Conservation (phyloP, 2,888 invertebrate species). For the Sthenelais limicola region DNA sequence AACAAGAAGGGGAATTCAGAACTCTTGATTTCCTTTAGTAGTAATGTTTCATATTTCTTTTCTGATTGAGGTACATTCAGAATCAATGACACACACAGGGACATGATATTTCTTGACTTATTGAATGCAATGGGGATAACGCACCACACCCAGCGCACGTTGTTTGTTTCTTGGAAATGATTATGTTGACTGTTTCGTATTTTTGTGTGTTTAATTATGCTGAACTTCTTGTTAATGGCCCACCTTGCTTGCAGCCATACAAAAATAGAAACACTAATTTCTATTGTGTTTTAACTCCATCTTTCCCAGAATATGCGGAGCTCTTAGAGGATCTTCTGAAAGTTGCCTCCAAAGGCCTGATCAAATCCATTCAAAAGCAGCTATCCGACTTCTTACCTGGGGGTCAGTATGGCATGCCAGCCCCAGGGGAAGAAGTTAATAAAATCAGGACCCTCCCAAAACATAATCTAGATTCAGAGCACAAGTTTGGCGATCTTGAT, state of each 20-base stretch:
- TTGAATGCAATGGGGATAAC: too few species aligned
- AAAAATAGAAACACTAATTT: background rate
- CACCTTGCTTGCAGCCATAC: background rate
- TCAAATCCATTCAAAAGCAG: slow-evolving; percentile 7
- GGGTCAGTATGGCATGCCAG: background rate
- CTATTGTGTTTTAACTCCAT: background rate
- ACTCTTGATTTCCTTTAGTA: too few species aligned
- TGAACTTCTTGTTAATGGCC: slow-evolving; percentile 12
- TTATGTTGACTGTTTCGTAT: too few species aligned
- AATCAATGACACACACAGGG: too few species aligned
- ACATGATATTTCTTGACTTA: too few species aligned
- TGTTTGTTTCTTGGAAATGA: too few species aligned
- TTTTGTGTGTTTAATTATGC: too few species aligned
- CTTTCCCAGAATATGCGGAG: background rate
- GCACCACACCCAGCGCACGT: too few species aligned
- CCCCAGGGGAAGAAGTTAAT: background rate
- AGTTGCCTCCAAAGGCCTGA: background rate
- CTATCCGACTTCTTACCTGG: slow-evolving; percentile 18
- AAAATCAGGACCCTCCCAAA: slow-evolving; percentile 46
- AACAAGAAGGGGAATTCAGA: too few species aligned
- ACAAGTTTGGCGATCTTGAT: slow-evolving; percentile 53
- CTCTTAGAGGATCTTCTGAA: background rate
- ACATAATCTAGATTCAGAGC: slow-evolving; percentile 51
- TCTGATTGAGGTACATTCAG: too few species aligned
- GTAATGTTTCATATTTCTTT: too few species aligned